Conservation (phyloP, 2,113 vertebrate genomes). For the Genyomyrus donnyi region DNA sequence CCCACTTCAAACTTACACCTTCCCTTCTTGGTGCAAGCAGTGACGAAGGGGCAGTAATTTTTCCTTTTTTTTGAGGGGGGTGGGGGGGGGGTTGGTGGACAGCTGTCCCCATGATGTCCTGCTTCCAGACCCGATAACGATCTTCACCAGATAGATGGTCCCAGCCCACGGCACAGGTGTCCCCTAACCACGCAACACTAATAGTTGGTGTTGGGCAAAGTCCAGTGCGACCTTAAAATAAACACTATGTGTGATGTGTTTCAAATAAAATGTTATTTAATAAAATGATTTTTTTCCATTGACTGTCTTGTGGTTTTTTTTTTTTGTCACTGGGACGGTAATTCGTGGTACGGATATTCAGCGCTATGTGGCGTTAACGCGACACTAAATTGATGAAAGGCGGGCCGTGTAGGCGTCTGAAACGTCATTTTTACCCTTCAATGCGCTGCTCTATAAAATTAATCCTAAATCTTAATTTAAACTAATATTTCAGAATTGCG, state of each 20-base stretch:
- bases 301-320: not conserved
- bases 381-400: not conserved
- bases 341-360: too few species aligned
- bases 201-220: not conserved
- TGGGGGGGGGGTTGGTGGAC: not conserved
- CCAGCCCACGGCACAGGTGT: not conserved
- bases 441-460: not conserved
- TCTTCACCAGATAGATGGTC: not conserved
- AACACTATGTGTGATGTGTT: slow-evolving; percentile 16
- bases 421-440: not conserved
- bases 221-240: not conserved
- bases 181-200: not conserved
- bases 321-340: too few species aligned
- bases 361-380: not conserved
- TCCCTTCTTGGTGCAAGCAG: not conserved
- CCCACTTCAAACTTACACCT: not conserved
- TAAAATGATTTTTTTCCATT: slow-evolving; percentile 2
- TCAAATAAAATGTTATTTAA: slow-evolving; percentile 19
- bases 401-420: not conserved
- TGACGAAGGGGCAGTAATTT: not conserved
- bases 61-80: not conserved
- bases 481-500: not conserved
- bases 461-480: not conserved
- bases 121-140: not conserved
- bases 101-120: not conserved